Base-by-base conservation (phyloP, 2,113 vertebrate species). In the Lonchura striata region DNA sequence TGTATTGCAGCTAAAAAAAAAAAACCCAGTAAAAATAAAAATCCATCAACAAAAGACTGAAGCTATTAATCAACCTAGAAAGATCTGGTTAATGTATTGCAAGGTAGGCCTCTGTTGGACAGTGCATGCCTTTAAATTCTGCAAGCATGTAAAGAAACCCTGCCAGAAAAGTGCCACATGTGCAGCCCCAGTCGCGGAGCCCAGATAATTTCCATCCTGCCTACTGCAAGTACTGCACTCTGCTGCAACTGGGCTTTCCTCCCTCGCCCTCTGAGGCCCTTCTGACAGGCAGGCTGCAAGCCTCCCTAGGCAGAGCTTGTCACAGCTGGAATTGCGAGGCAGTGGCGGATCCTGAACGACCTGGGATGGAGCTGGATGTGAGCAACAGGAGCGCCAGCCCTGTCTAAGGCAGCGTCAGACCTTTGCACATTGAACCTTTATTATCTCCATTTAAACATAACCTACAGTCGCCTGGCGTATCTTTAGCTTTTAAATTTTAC, bases 21-120 rank as follows among this genome's bases (percentile, higher is more conserved):
- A 15, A 6, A 90, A 42, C n/a, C n/a, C n/a, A 56, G 18, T 6
- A 86, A 83, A 22, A 54, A 84, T 41, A 65, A 66, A 76, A 93
- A 42, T 42, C 56, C 64, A 59, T 50, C 82, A 85, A 72, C 66
- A 90, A 86, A 95, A 85, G 80, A 52, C 76, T 78, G 71, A 83
- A 77, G 76, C 47, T 71, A 94, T 94, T 92, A 88, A 94, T 90
- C 93, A 95, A 25, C 63, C 39, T 63, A 42, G 89, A 90, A 91
- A 91, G 84, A 87, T 80, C 78, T 95, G 93, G 84, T 84, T 94
- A 95, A 94, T 74, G 37, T 80, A 81, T 65, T 82, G 81, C 77
- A 80, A 90, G 84, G 86, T 86, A 76, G 88, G 63, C 69, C 90
- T 47, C 69, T 80, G 69, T 75, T 70, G 87, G 66, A 57, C 5